Conservation (phyloP, 1,140 invertebrate genomes). For the Meloidogyne floridensis region DNA sequence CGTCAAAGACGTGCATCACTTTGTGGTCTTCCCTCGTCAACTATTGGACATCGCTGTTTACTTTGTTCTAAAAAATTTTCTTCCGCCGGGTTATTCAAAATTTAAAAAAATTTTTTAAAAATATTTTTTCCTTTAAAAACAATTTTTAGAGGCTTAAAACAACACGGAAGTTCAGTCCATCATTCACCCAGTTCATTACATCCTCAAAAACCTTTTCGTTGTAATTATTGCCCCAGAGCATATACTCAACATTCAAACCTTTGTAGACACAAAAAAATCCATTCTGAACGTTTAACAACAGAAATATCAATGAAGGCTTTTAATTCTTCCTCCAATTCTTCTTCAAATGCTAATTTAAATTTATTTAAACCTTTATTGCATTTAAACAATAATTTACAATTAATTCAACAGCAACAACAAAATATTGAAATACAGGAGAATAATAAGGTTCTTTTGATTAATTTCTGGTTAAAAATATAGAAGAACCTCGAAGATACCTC, state of each 20-base stretch:
- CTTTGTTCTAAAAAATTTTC: conserved; percentile 1
- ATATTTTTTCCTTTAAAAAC: neutral
- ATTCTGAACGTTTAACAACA: conserved; percentile 67
- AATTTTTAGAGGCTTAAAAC: neutral
- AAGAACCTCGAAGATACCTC: no score
- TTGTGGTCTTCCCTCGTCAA: neutral
- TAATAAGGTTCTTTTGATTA: no score
- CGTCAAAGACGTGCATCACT: neutral
- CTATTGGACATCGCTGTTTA: neutral
- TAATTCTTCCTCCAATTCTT: neutral
- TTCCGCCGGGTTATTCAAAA: neutral
- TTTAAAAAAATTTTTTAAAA: neutral
- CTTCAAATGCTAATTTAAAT: neutral
- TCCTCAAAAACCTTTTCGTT: conserved; percentile 78
- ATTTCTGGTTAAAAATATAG: no score
- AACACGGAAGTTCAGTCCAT: neutral
- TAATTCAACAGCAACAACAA: neutral
- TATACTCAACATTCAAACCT: conserved; percentile 99
- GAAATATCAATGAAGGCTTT: neutral
- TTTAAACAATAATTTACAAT: neutral
- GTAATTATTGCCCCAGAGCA: conserved; percentile 66
- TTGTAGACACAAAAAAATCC: conserved; percentile 98
- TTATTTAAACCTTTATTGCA: neutral
- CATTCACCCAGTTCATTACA: neutral
- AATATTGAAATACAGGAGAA: no score